Evolutionary conservation across 2,113 vertebrate genomes (phyloP).

Genomic region (Brienomyrus longianalis): DNA sequence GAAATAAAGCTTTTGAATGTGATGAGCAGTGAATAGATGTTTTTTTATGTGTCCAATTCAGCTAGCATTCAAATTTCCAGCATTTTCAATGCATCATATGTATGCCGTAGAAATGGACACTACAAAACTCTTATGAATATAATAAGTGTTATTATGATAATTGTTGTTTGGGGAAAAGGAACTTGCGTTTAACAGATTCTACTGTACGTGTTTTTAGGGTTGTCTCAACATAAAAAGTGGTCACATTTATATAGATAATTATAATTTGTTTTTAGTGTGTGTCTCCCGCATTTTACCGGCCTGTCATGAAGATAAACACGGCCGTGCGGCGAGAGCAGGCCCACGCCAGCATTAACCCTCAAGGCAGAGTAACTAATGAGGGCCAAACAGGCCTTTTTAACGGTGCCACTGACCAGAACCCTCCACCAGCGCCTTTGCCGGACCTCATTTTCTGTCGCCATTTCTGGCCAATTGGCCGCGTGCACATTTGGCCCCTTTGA

Average conservation of each 20-base stretch:
- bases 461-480: background rate
- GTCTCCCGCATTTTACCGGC: background rate
- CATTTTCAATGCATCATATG: background rate
- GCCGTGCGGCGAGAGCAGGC: background rate
- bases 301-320: conserved; percentile 2
- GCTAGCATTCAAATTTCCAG: background rate
- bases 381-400: background rate
- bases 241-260: background rate
- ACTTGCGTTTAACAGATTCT: background rate
- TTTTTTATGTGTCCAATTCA: background rate
- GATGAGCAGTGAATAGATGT: background rate
- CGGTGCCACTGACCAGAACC: background rate
- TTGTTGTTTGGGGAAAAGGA: background rate
- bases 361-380: background rate
- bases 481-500: background rate
- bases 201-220: background rate
- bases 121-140: background rate
- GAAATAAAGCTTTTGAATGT: conserved; percentile 1
- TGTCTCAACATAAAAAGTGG: background rate
- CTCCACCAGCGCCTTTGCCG: background rate
- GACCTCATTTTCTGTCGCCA: background rate
- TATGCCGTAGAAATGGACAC: background rate
- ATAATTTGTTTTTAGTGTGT: background rate
- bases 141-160: conserved; percentile 11
- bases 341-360: background rate